A percentile compares a stretch with the other conserved stretches of the same genome.
Conservation (phyloP, 2,797 vertebrate genomes). For the Sternotherus odoratus region DNA sequence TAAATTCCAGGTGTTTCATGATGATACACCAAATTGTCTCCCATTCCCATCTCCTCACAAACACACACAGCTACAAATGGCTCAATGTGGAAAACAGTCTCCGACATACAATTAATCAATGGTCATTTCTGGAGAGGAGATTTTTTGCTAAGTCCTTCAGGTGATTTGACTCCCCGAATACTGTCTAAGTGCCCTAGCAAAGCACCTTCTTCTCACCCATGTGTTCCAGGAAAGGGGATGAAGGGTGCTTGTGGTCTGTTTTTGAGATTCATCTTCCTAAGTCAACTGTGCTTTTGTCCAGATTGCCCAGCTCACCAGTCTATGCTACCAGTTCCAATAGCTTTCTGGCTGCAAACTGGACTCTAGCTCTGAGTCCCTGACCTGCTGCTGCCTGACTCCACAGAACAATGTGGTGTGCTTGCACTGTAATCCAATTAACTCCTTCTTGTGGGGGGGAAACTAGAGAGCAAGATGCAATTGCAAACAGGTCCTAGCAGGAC, state of each 20-base stretch:
- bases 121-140: background rate
- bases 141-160: background rate
- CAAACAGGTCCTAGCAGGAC: conserved; percentile 64
- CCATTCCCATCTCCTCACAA: background rate
- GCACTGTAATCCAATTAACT: conserved; percentile 35
- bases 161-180: background rate
- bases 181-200: conserved; percentile 13
- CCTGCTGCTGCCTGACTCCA: background rate
- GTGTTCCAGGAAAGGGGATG: background rate
- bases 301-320: conserved; percentile 36
- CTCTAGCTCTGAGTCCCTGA: conserved; percentile 43
- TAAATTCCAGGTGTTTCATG: background rate
- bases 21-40: background rate
- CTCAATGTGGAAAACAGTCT: background rate
- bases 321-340: background rate
- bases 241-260: background rate
- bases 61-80: background rate
- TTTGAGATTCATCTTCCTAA: background rate
- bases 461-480: conserved; percentile 40
- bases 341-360: conserved; percentile 21
- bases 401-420: background rate
- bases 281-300: conserved; percentile 25
- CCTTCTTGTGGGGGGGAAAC: conserved; percentile 12
- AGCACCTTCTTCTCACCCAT: background rate
- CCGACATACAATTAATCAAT: background rate